phyloP scores from a whole-genome alignment of 2,113 vertebrate genomes.

The Henicopernis longicauda region DNA sequence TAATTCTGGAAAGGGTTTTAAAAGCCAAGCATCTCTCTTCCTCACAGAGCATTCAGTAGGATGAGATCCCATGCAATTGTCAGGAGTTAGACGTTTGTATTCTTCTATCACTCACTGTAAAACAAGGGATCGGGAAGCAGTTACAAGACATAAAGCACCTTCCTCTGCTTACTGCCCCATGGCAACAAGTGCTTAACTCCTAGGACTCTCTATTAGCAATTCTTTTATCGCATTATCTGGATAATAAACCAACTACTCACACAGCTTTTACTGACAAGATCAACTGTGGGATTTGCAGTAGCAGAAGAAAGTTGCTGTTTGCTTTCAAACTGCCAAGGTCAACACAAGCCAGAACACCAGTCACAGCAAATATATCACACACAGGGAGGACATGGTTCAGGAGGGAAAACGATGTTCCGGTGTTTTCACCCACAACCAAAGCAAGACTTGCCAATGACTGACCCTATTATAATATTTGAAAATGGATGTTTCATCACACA shows the following conservation, averaged over 20 bases:
- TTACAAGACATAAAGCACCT: background rate
- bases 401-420: background rate
- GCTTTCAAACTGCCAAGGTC: background rate
- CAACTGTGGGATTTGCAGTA: background rate
- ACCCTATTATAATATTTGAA: background rate
- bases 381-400: background rate
- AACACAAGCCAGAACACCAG: background rate
- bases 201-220: background rate
- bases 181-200: background rate
- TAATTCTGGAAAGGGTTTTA: background rate
- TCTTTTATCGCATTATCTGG: background rate
- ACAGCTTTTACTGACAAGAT: background rate
- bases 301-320: background rate
- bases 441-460: background rate
- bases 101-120: background rate
- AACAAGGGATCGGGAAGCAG: background rate
- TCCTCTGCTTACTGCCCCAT: background rate
- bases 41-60: background rate
- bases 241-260: conserved; percentile 2
- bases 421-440: background rate
- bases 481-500: background rate
- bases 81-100: background rate
- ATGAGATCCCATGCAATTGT: background rate
- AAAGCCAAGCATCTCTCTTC: background rate
- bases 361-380: background rate